Evolutionary conservation across 2,888 invertebrate species (phyloP).

Genomic region (Ophion ellenae): DNA sequence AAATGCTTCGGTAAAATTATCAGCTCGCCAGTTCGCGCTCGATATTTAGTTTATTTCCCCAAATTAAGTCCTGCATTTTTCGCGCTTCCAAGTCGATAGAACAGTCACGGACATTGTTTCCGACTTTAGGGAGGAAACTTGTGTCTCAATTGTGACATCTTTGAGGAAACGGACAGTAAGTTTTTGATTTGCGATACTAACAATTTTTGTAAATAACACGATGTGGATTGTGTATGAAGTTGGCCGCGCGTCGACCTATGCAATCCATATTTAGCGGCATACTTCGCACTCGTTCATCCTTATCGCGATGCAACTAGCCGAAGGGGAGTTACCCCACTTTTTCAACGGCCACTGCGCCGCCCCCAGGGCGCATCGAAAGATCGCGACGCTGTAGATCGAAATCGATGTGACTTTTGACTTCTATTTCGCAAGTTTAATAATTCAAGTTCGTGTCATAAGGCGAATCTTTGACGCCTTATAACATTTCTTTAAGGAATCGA

Average conservation of each 20-base stretch:
- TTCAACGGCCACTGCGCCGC: not conserved
- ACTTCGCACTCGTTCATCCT: not conserved
- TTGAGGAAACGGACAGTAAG: not conserved
- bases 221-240: not conserved
- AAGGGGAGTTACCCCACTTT: not conserved
- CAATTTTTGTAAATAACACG: conserved; percentile 4
- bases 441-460: too few relatives aligned
- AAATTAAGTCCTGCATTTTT: not conserved
- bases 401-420: too few relatives aligned
- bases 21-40: conserved; percentile 1
- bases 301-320: not conserved
- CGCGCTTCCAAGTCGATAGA: not conserved
- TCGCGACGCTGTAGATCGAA: too few relatives aligned
- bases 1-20: conserved; percentile 21
- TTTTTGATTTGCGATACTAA: conserved; percentile 10
- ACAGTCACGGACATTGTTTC: not conserved
- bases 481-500: too few relatives aligned
- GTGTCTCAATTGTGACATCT: not conserved
- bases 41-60: not conserved
- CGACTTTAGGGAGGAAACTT: not conserved
- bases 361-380: too few relatives aligned
- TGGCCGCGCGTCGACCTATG: not conserved
- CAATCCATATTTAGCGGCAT: not conserved
- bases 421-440: too few relatives aligned
- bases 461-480: too few relatives aligned